These are phyloP conservation scores for Amyelois transitella DNA, from an alignment of 1,140 invertebrate species.

Conservation along the genomic window DNA sequence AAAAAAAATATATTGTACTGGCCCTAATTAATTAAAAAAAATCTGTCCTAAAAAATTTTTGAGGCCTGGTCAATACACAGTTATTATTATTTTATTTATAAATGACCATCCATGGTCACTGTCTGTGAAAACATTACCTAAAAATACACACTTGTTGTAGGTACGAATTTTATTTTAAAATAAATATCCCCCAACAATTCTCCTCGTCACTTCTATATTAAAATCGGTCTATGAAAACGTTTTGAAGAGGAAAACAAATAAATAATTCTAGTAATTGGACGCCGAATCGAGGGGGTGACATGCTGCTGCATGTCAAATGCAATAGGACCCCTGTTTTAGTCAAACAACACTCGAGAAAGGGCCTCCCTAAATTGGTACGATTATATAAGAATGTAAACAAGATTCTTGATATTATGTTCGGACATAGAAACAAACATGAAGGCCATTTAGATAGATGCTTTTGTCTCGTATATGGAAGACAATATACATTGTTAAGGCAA, in stretches of 20 bases:
- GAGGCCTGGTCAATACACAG: too few species aligned
- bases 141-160: too few species aligned
- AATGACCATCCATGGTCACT: too few species aligned
- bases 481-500: too few species aligned
- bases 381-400: neutral
- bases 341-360: neutral
- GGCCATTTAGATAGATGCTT: neutral
- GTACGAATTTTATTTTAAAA: too few species aligned
- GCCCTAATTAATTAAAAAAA: too few species aligned
- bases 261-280: constrained; percentile 49
- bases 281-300: constrained; percentile 40
- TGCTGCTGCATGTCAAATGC: constrained; percentile 1
- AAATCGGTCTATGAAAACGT: constrained; percentile 23
- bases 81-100: too few species aligned
- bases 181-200: neutral
- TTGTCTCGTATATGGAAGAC: neutral
- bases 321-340: neutral
- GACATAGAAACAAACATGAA: neutral
- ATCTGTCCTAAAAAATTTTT: too few species aligned
- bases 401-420: neutral
- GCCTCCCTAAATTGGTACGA: neutral
- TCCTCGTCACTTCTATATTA: neutral
- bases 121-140: too few species aligned
- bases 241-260: constrained; percentile 46
- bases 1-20: too few species aligned